phyloP scores from a whole-genome alignment of 2,888 invertebrate genomes.

The Galerucella nymphaeae region DNA sequence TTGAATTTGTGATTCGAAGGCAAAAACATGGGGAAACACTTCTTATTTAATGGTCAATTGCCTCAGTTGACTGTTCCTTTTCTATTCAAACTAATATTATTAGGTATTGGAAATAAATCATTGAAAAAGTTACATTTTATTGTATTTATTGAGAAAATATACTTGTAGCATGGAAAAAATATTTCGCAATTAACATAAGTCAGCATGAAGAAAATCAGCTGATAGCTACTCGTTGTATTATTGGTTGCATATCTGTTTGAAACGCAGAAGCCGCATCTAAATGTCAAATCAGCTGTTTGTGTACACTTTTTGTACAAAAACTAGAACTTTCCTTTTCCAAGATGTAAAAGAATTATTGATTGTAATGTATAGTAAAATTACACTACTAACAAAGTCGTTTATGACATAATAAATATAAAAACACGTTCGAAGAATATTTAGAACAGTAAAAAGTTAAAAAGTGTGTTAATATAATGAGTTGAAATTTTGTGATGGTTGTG shows the following conservation, averaged over 20 bases:
- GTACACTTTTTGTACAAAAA: conserved; percentile 37
- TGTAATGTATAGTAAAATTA: not conserved
- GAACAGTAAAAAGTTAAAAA: conserved; percentile 2
- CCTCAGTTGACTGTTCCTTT: too few relatives aligned
- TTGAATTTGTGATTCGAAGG: too few relatives aligned
- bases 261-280: not conserved
- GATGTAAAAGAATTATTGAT: conserved; percentile 14
- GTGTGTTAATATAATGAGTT: conserved; percentile 19
- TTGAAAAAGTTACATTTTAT: too few relatives aligned
- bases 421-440: not conserved
- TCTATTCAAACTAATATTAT: too few relatives aligned
- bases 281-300: conserved; percentile 51
- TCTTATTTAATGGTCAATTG: too few relatives aligned
- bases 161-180: too few relatives aligned
- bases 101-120: too few relatives aligned
- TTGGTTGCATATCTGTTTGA: conserved; percentile 18
- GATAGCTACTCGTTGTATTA: not conserved
- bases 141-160: too few relatives aligned
- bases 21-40: too few relatives aligned
- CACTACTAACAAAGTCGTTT: not conserved
- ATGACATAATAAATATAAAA: not conserved
- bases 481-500: conserved; percentile 19
- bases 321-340: conserved; percentile 9
- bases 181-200: too few relatives aligned
- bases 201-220: not conserved